Conservation (phyloP, 2,113 vertebrate genomes). For the Galeopterus variegatus region DNA sequence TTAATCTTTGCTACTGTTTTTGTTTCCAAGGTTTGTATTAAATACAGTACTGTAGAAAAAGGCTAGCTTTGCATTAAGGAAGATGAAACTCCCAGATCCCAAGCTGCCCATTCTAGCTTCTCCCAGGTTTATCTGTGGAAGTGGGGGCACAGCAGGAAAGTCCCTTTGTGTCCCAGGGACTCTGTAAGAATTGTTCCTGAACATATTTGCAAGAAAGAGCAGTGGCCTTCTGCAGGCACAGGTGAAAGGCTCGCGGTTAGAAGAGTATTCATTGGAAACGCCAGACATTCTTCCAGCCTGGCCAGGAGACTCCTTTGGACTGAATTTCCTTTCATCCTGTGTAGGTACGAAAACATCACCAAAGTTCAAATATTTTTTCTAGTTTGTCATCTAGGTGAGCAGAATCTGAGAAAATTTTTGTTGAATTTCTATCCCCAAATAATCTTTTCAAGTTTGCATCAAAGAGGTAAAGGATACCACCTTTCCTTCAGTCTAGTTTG, state of each 20-base stretch:
- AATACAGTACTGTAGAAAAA: neutral
- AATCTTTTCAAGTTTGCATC: neutral
- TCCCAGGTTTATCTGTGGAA: neutral
- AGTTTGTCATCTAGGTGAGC: neutral
- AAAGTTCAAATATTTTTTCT: neutral
- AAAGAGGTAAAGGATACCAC: neutral
- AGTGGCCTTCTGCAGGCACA: accelerated
- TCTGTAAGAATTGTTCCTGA: neutral
- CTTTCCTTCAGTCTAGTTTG: neutral
- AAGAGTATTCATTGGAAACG: neutral
- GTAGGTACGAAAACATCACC: neutral
- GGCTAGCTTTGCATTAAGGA: neutral
- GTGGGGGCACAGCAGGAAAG: neutral
- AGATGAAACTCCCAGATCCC: neutral
- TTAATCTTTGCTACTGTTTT: neutral
- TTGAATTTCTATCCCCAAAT: neutral
- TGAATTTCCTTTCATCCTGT: neutral
- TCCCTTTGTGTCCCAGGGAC: neutral
- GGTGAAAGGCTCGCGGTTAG: accelerated
- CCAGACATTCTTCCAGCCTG: neutral
- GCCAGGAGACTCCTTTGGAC: neutral
- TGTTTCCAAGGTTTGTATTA: neutral
- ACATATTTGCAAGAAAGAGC: neutral
- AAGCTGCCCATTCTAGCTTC: neutral
- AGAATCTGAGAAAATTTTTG: neutral